A percentile compares a stretch with the other conserved stretches of the same genome.
phyloP scores from a whole-genome alignment of 1,140 invertebrate genomes.

The Campoletis sonorensis region DNA sequence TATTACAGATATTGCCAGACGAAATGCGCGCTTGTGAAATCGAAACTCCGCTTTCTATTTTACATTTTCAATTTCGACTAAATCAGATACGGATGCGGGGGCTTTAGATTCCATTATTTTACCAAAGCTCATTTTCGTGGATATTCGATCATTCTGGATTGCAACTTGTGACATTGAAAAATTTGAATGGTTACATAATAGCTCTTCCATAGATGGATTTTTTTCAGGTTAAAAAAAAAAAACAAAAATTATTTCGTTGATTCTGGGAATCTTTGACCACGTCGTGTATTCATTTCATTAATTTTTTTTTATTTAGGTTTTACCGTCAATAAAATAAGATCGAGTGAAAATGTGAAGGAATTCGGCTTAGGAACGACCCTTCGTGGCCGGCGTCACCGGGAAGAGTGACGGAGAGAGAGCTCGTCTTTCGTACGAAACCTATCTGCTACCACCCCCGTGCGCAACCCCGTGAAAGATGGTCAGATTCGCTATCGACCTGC shows the following conservation, averaged over 20 bases:
- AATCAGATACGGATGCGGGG: no score
- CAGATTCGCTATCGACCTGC: constrained; percentile 56
- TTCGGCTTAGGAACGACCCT: background rate
- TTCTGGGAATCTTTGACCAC: no score
- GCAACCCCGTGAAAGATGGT: constrained; percentile 44
- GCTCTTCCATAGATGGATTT: no score
- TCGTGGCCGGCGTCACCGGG: constrained; percentile 28
- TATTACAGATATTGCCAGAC: background rate
- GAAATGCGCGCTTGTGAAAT: constrained; percentile 10
- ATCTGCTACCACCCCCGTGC: constrained; percentile 9
- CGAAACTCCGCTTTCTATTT: background rate
- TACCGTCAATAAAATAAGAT: background rate
- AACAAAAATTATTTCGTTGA: no score
- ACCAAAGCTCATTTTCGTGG: no score
- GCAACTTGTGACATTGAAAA: no score
- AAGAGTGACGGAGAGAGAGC: constrained; percentile 27
- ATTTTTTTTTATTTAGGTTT: no score
- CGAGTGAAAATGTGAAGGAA: background rate
- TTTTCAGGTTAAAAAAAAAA: no score
- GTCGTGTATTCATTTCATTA: no score
- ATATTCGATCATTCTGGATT: no score
- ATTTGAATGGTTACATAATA: no score
- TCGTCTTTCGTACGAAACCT: constrained; percentile 42
- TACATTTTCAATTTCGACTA: background rate
- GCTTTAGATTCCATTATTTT: background rate